phyloP scores from a whole-genome alignment of 2,888 invertebrate genomes.

The Campoplex nolae region DNA sequence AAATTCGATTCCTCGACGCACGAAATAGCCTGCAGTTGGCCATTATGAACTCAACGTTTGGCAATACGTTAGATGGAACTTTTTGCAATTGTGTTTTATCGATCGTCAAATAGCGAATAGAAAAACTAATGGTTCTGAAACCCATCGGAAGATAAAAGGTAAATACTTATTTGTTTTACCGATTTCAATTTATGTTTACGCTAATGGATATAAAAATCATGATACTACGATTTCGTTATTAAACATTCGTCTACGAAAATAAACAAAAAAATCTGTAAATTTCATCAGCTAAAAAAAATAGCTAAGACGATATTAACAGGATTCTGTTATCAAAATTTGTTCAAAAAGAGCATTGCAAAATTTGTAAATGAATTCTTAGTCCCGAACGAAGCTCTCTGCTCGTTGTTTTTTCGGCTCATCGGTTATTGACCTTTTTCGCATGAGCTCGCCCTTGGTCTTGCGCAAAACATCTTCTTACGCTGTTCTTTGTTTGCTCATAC shows the following conservation, averaged over 20 bases:
- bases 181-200: background rate
- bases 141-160: background rate
- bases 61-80: background rate
- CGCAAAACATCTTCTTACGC: background rate
- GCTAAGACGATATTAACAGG: background rate
- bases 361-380: background rate
- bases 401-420: background rate
- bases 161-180: background rate
- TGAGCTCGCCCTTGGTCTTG: background rate
- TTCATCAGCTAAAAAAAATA: background rate
- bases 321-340: background rate
- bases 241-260: background rate
- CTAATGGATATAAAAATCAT: background rate
- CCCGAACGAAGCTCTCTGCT: background rate
- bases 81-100: slow-evolving; percentile 38
- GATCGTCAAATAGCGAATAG: slow-evolving; percentile 38
- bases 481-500: slow-evolving; percentile 1
- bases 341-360: background rate
- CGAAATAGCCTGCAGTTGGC: slow-evolving; percentile 11
- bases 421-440: background rate
- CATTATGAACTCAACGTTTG: background rate
- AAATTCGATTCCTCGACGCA: slow-evolving; percentile 37
- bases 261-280: background rate
- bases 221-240: background rate
- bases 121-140: background rate